These are phyloP conservation scores for Enteromius radiatus DNA, from an alignment of 2,797 vertebrate genomes.

Conservation along the genomic window DNA sequence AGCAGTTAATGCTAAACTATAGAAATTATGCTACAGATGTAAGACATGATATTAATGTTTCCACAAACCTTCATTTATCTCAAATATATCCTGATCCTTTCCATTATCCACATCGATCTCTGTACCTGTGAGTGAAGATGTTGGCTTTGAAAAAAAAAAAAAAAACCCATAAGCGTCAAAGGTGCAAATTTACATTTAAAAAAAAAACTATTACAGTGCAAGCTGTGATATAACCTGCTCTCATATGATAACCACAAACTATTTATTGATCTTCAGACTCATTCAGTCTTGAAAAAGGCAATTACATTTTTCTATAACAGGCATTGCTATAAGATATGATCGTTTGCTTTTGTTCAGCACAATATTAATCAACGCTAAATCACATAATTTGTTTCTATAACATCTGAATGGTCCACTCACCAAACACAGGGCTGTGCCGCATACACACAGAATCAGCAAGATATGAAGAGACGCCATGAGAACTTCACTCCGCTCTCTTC, in stretches of 20 bases:
- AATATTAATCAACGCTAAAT: neutral
- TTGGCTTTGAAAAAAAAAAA: constrained; percentile 38
- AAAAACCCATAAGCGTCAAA: neutral
- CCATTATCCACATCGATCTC: constrained; percentile 83
- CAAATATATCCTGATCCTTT: constrained; percentile 83
- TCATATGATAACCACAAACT: neutral
- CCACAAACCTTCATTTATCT: constrained; percentile 86
- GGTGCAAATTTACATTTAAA: neutral
- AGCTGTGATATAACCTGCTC: neutral
- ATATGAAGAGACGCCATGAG: constrained; percentile 58
- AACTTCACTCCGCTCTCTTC: neutral
- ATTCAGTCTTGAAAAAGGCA: neutral
- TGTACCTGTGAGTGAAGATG: constrained; percentile 60
- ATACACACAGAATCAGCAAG: constrained; percentile 57
- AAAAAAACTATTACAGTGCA: neutral
- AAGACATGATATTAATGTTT: constrained; percentile 26
- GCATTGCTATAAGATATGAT: neutral
- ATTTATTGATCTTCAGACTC: neutral
- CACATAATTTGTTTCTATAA: neutral
- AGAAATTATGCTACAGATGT: neutral
- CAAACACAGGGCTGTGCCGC: constrained; percentile 51
- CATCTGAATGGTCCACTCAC: constrained; percentile 52
- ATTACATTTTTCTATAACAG: neutral
- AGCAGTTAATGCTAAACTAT: neutral
- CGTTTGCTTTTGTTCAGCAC: neutral